Evolutionary conservation across 2,797 vertebrate genomes (phyloP), one percentile per base, ranked within the genome.

Genomic region (Danio choprae): DNA sequence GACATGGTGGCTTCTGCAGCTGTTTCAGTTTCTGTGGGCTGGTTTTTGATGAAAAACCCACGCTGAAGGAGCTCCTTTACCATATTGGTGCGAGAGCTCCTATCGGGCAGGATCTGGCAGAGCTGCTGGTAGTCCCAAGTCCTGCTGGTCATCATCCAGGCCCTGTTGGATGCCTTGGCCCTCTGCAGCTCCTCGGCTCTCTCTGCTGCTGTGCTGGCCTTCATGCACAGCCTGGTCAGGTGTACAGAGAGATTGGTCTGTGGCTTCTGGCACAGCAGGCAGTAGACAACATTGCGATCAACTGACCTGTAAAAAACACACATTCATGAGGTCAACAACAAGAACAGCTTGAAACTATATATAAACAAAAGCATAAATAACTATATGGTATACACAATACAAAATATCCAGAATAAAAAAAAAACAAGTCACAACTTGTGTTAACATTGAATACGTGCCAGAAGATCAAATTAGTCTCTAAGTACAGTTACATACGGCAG

Each of bases 201-300:
- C 6, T 81, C 71, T 0, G 50, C 72, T 6, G 43, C n/a, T 1
- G 62, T 65, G 41, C 51, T 20, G 1, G 7, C 50, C 2, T 56
- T 75, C 70, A 74, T 56, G 62, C 70, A 81, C 5, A 43, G 58
- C 6, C 68, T 16, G 67, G 43, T 1, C 44, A 80, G 68, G 58
- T 72, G 68, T 12, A 7, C 18, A 20, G 59, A 0, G 6, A 79
- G 6, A 10, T 4, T 64, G 1, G 43, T 3, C 58, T 80, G 68
- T 5, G 77, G 77, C 18, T 36, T n/a, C 16, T 73, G 1, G 58
- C 77, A 80, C 1, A 0, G 20, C 38, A 80, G 15, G 1, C 77
- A 73, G 44, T 80, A 36, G 6, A 71, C 48, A 4, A 20, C 20
- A 0, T 6, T 38, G 40, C 40, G 13, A 4, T 64, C 7, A 22